Conservation (phyloP, 2,888 invertebrate species). For the Dione juno region DNA sequence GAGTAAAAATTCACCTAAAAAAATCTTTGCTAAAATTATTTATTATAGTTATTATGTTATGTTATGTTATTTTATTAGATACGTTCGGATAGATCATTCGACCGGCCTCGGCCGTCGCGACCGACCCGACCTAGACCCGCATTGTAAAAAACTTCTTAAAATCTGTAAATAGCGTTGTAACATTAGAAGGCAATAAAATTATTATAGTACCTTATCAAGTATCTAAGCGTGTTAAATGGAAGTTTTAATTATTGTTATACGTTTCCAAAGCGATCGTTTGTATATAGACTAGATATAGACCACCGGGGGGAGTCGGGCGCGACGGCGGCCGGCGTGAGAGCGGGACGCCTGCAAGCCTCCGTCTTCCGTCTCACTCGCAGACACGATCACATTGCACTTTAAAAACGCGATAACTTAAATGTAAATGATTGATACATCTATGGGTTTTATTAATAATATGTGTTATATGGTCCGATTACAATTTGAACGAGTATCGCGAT, state of each 20-base stretch:
- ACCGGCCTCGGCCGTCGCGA: constrained; percentile 43
- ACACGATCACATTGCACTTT: constrained; percentile 35
- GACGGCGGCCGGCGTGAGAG: constrained; percentile 19
- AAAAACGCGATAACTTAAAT: constrained; percentile 34
- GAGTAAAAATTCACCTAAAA: constrained; percentile 80
- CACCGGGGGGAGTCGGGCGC: constrained; percentile 23
- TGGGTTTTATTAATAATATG: constrained; percentile 34
- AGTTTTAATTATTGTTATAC: constrained; percentile 34
- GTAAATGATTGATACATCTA: constrained; percentile 36
- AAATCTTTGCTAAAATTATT: constrained; percentile 73
- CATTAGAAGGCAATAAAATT: constrained; percentile 30
- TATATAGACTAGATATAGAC: constrained; percentile 12
- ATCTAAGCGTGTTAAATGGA: constrained; percentile 37
- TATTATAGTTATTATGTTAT: constrained; percentile 54
- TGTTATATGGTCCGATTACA: constrained; percentile 43
- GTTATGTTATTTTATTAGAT: constrained; percentile 48
- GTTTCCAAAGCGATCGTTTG: constrained; percentile 26
- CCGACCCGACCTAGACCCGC: not conserved
- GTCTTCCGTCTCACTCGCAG: constrained; percentile 18
- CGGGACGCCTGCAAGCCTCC: constrained; percentile 10
- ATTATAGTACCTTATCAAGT: constrained; percentile 32
- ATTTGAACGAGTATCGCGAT: constrained; percentile 36
- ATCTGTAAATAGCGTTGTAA: constrained; percentile 32
- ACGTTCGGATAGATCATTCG: constrained; percentile 63
- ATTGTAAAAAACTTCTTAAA: constrained; percentile 29